Base-by-base conservation (phyloP, 2,113 vertebrate species). In the Grus americana region DNA sequence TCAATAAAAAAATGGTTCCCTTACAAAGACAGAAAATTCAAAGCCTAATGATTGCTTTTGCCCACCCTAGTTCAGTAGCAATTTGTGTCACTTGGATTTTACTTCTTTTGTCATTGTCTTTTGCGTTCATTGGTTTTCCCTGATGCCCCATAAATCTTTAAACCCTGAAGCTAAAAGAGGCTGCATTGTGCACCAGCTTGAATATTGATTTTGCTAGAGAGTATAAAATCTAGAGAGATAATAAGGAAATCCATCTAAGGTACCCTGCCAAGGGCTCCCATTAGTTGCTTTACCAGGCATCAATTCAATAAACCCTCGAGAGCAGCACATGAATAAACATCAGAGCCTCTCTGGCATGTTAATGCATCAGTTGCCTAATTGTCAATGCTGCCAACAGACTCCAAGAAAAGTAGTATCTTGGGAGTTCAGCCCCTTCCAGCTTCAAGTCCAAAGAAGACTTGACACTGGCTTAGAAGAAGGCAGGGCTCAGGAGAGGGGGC, bases 191-290 rank as follows among this genome's bases (percentile, higher is more conserved):
- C 49, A 93, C 58, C 81, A 91, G 70, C 66, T 93, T 94, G 82
- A 91, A 88, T 94, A 95, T 16, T 86, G 90, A 90, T 96, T 96
- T 94, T 97, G 66, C 47, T 82, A 93, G 79, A 94, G 73, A 93
- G 49, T 88, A 94, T 82, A 93, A 95, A 96, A 94, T 93, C 87
- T 87, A 91, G 46, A 79, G 62, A 91, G 81, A 96, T 88, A 94
- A 93, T 89, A 91, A 95, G 65, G 49, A 95, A 91, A 95, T 93
- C 52, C 73, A 91, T 92, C 96, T 94, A 72, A 93, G 79, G 47
- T 86, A 92, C 67, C 82, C 79, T 93, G 92, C 88, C 90, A 95
- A 91, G 65, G 81, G 75, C 44, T 96, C 86, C 92, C 75, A 94
- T 93, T 96, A 92, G 82, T 80, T 76, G 79, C 73, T 34, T 12